A percentile compares a stretch with the other conserved stretches of the same genome.
Evolutionary conservation across 2,797 vertebrate genomes (phyloP).

Genomic region (Sparus aurata): DNA sequence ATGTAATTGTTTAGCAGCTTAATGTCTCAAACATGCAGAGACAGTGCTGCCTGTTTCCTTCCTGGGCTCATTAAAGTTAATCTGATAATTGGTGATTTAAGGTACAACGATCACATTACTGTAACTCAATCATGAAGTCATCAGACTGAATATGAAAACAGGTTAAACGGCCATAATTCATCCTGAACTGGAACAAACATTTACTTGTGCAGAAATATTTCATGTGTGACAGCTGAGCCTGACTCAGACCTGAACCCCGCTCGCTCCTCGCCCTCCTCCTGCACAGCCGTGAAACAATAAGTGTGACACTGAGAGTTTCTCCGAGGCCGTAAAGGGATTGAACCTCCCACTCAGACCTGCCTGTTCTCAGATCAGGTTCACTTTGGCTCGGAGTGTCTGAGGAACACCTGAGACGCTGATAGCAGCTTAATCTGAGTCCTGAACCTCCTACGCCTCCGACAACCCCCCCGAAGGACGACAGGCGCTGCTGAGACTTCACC

Average conservation of each 20-base stretch:
- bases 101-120: no score
- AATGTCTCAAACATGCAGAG: no score
- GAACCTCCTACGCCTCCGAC: slow-evolving; percentile 11
- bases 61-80: no score
- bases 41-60: no score
- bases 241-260: neutral
- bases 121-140: no score
- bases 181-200: no score
- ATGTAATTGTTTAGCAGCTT: no score
- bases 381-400: slow-evolving; percentile 57
- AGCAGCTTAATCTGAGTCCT: slow-evolving; percentile 50
- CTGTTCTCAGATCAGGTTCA: slow-evolving; percentile 59
- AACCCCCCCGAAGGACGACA: neutral
- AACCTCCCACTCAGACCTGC: slow-evolving; percentile 60
- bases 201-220: no score
- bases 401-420: slow-evolving; percentile 72
- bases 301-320: slow-evolving; percentile 1
- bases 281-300: neutral
- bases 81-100: no score
- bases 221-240: no score
- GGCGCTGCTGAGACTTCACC: neutral
- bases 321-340: slow-evolving; percentile 7
- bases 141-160: no score
- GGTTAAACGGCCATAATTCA: no score
- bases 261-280: neutral